These are phyloP conservation scores for Enteromius viviparus DNA, from an alignment of 2,797 vertebrate genomes.

Conservation along the genomic window DNA sequence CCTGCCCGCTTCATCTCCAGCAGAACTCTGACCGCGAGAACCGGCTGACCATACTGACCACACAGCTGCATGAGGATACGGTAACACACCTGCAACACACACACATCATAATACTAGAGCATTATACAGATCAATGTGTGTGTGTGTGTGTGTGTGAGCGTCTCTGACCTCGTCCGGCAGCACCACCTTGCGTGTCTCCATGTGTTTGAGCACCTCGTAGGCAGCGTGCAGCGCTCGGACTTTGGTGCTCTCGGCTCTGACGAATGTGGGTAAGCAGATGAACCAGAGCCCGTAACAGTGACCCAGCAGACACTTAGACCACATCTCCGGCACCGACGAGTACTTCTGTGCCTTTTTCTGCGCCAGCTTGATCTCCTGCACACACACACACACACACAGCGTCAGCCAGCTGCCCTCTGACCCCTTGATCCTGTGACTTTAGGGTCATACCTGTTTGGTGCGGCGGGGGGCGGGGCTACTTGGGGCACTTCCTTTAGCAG, in stretches of 20 bases:
- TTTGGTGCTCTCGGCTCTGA: conserved; percentile 82
- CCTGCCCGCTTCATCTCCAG: conserved; percentile 95
- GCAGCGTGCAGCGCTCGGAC: conserved; percentile 86
- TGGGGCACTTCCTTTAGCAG: conserved; percentile 85
- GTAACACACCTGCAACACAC: conserved; percentile 86
- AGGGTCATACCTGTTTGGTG: conserved; percentile 87
- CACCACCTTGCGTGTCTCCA: conserved; percentile 91
- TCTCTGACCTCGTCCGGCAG: conserved; percentile 89
- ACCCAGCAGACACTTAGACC: conserved; percentile 91
- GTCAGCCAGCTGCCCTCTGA: not conserved
- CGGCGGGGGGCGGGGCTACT: conserved; percentile 90
- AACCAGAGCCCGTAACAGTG: conserved; percentile 97
- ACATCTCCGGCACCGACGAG: conserved; percentile 85
- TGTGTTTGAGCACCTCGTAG: conserved; percentile 90
- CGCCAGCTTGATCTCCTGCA: conserved; percentile 91
- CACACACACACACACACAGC: not conserved
- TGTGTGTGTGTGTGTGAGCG: not conserved
- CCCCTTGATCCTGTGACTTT: not conserved
- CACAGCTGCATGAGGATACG: conserved; percentile 95
- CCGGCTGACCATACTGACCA: conserved; percentile 91
- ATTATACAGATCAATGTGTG: not conserved
- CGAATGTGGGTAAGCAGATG: conserved; percentile 90
- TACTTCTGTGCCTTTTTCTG: conserved; percentile 91
- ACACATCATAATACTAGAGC: not conserved
- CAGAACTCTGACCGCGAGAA: conserved; percentile 90